phyloP scores from a whole-genome alignment of 2,797 vertebrate species.

The Botia almorhae region DNA sequence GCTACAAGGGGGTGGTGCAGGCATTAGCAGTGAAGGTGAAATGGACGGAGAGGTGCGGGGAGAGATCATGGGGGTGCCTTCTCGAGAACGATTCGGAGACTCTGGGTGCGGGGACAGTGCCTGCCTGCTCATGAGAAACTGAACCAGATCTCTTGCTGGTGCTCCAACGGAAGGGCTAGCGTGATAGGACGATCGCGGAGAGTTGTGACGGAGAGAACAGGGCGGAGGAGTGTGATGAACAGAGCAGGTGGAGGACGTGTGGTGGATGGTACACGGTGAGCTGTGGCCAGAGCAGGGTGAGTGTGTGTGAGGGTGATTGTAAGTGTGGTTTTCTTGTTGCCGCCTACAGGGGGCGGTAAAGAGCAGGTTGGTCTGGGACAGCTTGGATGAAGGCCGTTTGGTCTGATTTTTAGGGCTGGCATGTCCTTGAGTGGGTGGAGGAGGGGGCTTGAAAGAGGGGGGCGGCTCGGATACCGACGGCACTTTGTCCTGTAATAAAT shows the following conservation, averaged over 20 bases:
- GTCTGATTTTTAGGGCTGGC: conserved; percentile 69
- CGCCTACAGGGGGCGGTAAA: conserved; percentile 74
- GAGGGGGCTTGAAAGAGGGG: conserved; percentile 73
- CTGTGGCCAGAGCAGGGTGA: conserved; percentile 34
- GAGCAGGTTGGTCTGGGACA: conserved; percentile 76
- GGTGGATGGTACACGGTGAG: conserved; percentile 54
- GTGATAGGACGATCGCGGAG: conserved; percentile 58
- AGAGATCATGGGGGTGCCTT: conserved; percentile 70
- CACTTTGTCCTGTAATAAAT: conserved; percentile 80
- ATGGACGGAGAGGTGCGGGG: conserved; percentile 62
- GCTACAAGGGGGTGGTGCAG: conserved; percentile 66
- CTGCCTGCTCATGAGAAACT: conserved; percentile 85
- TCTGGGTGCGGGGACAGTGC: conserved; percentile 65
- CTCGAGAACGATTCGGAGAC: conserved; percentile 64
- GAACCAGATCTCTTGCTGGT: conserved; percentile 75
- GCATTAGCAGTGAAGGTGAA: conserved; percentile 65
- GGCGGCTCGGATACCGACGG: conserved; percentile 75
- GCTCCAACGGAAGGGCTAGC: conserved; percentile 59
- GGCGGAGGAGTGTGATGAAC: conserved; percentile 42
- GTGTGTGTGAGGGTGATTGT: conserved; percentile 33
- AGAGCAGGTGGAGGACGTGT: conserved; percentile 54
- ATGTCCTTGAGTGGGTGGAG: conserved; percentile 57
- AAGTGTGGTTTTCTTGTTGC: conserved; percentile 67
- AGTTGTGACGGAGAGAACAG: conserved; percentile 53
- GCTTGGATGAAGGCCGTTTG: conserved; percentile 73